A percentile compares a stretch with the other conserved stretches of the same genome.
phyloP scores from a whole-genome alignment of 2,797 vertebrate genomes.

The Sebastiscus albofasciatus region DNA sequence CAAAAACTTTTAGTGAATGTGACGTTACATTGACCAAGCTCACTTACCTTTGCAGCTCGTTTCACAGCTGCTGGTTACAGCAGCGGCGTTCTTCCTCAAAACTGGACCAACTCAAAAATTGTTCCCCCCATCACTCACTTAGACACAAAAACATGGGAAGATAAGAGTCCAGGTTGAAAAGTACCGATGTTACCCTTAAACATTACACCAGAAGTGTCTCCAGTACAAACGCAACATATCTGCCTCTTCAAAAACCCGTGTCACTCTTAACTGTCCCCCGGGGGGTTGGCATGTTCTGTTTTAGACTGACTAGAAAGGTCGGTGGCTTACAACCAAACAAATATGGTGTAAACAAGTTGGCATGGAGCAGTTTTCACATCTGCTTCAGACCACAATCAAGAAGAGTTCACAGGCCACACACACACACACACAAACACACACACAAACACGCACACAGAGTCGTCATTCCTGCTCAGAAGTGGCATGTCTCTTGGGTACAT shows the following conservation, averaged over 20 bases:
- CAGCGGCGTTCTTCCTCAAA: too few relatives aligned
- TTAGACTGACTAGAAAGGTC: slow-evolving; percentile 10
- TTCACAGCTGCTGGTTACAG: too few relatives aligned
- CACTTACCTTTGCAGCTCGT: too few relatives aligned
- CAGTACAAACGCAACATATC: neutral
- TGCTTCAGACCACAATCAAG: slow-evolving; percentile 38
- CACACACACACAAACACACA: neutral
- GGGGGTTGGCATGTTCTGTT: slow-evolving; percentile 10
- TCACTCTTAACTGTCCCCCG: slow-evolving; percentile 16
- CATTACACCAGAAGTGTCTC: neutral
- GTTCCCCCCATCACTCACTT: too few relatives aligned
- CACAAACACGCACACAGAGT: neutral
- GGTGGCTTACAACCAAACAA: slow-evolving; percentile 40
- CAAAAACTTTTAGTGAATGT: too few relatives aligned
- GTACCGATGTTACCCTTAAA: neutral
- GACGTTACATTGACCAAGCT: too few relatives aligned
- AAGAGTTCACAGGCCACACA: slow-evolving; percentile 10
- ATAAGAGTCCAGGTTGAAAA: too few relatives aligned
- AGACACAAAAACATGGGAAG: too few relatives aligned
- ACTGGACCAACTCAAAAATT: too few relatives aligned
- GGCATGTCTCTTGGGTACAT: slow-evolving; percentile 32
- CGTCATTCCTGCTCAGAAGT: slow-evolving; percentile 27
- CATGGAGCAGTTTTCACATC: slow-evolving; percentile 56
- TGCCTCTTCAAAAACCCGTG: neutral
- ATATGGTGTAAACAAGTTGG: slow-evolving; percentile 50